These are phyloP conservation scores for Bacillus rossius DNA, from an alignment of 1,140 invertebrate species.

Conservation along the genomic window DNA sequence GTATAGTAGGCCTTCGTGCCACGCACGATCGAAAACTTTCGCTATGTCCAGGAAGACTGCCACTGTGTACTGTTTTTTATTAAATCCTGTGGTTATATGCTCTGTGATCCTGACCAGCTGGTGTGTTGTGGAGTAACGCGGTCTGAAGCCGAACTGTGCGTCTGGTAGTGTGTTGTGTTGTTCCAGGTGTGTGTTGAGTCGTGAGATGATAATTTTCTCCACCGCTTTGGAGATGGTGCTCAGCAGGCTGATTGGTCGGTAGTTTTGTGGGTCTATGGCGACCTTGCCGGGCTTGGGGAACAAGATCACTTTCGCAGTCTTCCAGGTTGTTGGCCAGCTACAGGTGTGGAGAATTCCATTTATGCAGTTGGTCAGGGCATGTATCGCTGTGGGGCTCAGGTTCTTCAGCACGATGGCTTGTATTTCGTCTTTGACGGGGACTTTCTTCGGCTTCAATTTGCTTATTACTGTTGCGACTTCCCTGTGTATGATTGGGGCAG, in stretches of 20 bases:
- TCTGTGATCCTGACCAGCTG: constrained; percentile 21
- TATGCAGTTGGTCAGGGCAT: constrained; percentile 1
- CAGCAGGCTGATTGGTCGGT: constrained; percentile 9
- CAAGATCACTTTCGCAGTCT: constrained; percentile 1
- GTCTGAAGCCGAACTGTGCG: constrained; percentile 11
- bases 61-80: constrained; percentile 28
- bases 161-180: constrained; percentile 3
- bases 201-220: background rate
- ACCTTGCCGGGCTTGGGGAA: constrained; percentile 10
- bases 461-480: too few relatives aligned
- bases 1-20: constrained; percentile 27
- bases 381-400: too few relatives aligned
- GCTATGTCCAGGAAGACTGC: constrained; percentile 33
- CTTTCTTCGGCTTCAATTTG: too few relatives aligned
- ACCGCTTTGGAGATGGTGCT: constrained; percentile 2
- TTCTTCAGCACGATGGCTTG: too few relatives aligned
- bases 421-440: too few relatives aligned
- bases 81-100: constrained; percentile 21
- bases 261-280: background rate
- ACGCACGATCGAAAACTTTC: constrained; percentile 35
- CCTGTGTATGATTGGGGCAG: too few relatives aligned
- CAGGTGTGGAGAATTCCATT: constrained; percentile 1
- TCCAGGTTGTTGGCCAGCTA: background rate
- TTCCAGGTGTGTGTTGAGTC: background rate
- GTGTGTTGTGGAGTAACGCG: too few relatives aligned